phyloP scores from a whole-genome alignment of 2,113 vertebrate species.

The Anser brachyrhynchus region DNA sequence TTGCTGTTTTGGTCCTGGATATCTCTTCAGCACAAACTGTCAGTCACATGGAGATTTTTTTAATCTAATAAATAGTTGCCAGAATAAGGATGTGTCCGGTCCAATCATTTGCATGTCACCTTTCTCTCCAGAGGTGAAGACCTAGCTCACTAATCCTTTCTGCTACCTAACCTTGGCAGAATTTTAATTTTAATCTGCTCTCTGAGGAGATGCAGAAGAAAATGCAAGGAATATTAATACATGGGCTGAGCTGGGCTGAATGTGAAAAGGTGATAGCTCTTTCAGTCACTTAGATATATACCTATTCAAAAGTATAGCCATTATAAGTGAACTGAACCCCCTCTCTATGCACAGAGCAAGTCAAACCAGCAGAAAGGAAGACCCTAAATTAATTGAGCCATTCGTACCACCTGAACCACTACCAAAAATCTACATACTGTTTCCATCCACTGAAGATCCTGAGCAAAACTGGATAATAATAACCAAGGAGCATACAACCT shows the following conservation, averaged over 20 bases:
- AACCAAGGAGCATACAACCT: not conserved
- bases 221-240: slow-evolving; percentile 63
- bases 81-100: slow-evolving; percentile 40
- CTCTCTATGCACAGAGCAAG: not conserved
- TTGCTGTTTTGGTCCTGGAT: slow-evolving; percentile 27
- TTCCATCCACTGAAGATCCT: not conserved
- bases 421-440: not conserved
- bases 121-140: slow-evolving; percentile 56
- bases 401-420: not conserved
- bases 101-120: slow-evolving; percentile 51
- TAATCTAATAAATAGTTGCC: slow-evolving; percentile 6
- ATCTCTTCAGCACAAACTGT: slow-evolving; percentile 31
- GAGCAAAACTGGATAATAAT: not conserved
- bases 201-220: slow-evolving; percentile 46
- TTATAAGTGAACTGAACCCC: not conserved
- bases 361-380: not conserved
- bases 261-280: not conserved
- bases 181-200: slow-evolving; percentile 68
- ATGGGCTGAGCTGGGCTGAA: not conserved
- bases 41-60: slow-evolving; percentile 8
- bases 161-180: slow-evolving; percentile 52
- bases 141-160: slow-evolving; percentile 54
- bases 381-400: not conserved
- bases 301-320: not conserved
- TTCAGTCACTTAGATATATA: not conserved